Evolutionary conservation across 2,888 invertebrate genomes (phyloP), one percentile per base, ranked within the genome.

Genomic region (Drosophila sordidula): DNA sequence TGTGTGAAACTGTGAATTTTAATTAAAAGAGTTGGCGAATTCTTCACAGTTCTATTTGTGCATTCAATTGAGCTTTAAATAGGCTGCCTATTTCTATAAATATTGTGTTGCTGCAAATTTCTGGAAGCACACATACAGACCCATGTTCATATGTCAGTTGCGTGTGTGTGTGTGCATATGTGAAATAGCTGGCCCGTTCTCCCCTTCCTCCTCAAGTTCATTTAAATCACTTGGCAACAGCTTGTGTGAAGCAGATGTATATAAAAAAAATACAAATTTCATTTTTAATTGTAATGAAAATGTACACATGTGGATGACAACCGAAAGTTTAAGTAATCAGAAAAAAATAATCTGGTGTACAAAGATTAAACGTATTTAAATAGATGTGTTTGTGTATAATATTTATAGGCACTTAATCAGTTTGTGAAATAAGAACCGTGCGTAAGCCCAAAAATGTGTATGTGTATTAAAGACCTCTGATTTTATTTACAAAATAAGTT

Each of bases 161-260:
- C 45, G 11, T 54, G 14, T 14, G 44, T 52, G 25, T 46, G 44
- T 57, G 39, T 14, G 51, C 14, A 34, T 50, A 49, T 62, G 59
- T 72, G 71, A 80, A 79, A 79, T 79, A 78, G 51, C 63, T 39
- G 34, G 49, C 38, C 44, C 34, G 34, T 39, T 3, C 32, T 32
- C 14, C 66, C 44, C 46, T 51, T 39, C 47, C 66, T 44, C 41
- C 57, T 36, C 42, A 44, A 6, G 47, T 63, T 68, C 57, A 71
- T 63, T 71, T 34, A 67, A 70, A 58, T 54, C 67, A 5, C 79
- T 67, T 79, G 55, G 72, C 67, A 79, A 79, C 79, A 79, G 69
- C 14, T 59, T 45, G 26, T 9, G 11, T 32, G 11, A 4, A 32
- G 11, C 32, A 32, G 11, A 32, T 32, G 29, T 61, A 26, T 36